Percentiles rank a stretch among this genome's conserved stretches.
These are phyloP conservation scores for Cromileptes altivelis DNA, from an alignment of 2,113 vertebrate species.

Conservation along the genomic window DNA sequence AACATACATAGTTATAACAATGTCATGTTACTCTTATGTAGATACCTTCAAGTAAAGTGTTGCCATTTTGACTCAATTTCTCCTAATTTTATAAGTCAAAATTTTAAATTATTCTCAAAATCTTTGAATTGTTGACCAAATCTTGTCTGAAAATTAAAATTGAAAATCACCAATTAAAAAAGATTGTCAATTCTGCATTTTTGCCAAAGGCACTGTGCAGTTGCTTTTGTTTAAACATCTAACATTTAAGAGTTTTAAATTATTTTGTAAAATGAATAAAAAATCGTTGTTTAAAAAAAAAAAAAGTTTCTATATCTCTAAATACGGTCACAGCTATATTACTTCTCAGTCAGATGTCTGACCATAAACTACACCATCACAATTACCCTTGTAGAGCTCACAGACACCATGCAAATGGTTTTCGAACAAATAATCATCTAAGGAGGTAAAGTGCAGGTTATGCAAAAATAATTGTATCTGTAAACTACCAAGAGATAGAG, in stretches of 20 bases:
- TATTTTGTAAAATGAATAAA: neutral
- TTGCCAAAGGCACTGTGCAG: neutral
- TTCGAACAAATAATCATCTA: slow-evolving; percentile 19
- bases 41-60: too few species aligned
- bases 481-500: neutral
- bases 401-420: neutral
- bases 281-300: too few species aligned
- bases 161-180: too few species aligned
- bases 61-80: too few species aligned
- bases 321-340: neutral
- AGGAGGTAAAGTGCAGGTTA: neutral
- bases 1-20: too few species aligned
- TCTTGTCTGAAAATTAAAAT: too few species aligned
- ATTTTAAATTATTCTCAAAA: too few species aligned
- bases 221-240: neutral
- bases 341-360: neutral
- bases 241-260: too few species aligned
- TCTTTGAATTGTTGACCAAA: neutral
- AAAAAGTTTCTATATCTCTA: too few species aligned
- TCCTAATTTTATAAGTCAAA: too few species aligned
- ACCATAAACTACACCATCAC: neutral
- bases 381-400: neutral
- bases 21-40: too few species aligned
- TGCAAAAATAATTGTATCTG: neutral
- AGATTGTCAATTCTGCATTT: too few species aligned